Base-by-base conservation (phyloP, 2,113 vertebrate genomes). In the Micronycteris hirsuta region DNA sequence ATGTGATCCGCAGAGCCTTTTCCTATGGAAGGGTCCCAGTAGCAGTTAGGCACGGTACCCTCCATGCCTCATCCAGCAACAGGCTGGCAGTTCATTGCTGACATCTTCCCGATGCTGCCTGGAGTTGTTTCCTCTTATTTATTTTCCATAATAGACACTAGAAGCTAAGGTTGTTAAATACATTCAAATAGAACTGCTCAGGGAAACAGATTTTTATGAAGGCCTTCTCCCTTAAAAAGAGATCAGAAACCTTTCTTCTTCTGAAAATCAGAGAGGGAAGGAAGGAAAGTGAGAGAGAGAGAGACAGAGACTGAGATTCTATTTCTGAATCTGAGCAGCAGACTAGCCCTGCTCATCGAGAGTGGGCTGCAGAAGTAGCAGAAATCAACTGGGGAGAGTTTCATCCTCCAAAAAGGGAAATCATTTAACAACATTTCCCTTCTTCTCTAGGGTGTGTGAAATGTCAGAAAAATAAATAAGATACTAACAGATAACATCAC, bases 61-160 rank as follows among this genome's bases (percentile, higher is more conserved):
- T 56, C 22, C 54, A 17, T 70, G 83, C 89, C 68, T 92, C 36
- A 3, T 26, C 28, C 38, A 90, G 93, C 38, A 71, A 28, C 12
- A 28, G 28, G 22, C 17, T 56, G 20, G 22, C 47, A 61, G 76
- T 87, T 92, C 88, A 52, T 22, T 31, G 43, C 26, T 43, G 63
- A 54, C 63, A 8, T 87, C 74, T 83, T 65, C 43, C 73, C 49
- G 31, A 22, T 10, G 38, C 56, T 90, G 43, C 80, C 86, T 84
- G 13, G 63, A 94, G 49, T 63, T 92, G 49, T 82, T 93, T 96
- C 82, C 58, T 92, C 10, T 38, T 54, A 13, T 67, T 81, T 73
- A 54, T 91, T 96, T 93, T 92, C 78, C 16, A 67, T 49, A 54
- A 31, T 68, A 61, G 82, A 97, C 94, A 91, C 45, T 68, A 80